phyloP scores from a whole-genome alignment of 1,140 invertebrate genomes.

The Drosophila prosaltans region DNA sequence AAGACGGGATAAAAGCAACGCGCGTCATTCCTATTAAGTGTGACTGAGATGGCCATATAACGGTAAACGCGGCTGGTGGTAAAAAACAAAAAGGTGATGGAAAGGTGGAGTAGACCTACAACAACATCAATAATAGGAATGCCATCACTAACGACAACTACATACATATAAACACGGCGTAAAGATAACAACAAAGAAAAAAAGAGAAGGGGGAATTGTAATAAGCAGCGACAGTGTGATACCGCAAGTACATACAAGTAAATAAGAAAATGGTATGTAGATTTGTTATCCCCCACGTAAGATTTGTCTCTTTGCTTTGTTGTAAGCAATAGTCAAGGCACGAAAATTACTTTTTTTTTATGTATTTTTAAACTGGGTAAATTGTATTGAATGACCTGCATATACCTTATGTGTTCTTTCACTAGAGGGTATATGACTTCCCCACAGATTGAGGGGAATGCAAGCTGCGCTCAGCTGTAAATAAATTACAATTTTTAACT shows the following conservation, averaged over 20 bases:
- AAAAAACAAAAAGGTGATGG: slow-evolving; percentile 23
- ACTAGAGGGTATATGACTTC: neutral
- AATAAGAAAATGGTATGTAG: too few relatives aligned
- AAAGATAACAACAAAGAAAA: slow-evolving; percentile 4
- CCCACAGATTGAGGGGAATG: neutral
- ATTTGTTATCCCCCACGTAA: too few relatives aligned
- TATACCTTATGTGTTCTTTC: neutral
- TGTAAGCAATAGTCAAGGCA: too few relatives aligned
- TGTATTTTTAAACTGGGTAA: too few relatives aligned
- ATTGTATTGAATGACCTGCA: neutral
- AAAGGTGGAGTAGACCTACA: slow-evolving; percentile 33
- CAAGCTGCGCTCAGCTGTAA: slow-evolving; percentile 59
- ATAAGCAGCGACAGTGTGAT: neutral
- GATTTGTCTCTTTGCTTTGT: too few relatives aligned
- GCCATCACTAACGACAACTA: neutral
- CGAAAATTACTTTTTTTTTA: too few relatives aligned
- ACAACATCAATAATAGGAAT: slow-evolving; percentile 14
- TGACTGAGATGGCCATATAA: slow-evolving; percentile 8
- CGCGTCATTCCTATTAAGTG: neutral
- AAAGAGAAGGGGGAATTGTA: neutral
- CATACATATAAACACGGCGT: slow-evolving; percentile 21
- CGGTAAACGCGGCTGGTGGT: slow-evolving; percentile 10
- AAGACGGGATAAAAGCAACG: neutral
- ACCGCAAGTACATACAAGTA: neutral
- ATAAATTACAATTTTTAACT: slow-evolving; percentile 54